Evolutionary conservation across 2,888 invertebrate genomes (phyloP), one percentile per base, ranked within the genome.

Genomic region (Seira musarum): DNA sequence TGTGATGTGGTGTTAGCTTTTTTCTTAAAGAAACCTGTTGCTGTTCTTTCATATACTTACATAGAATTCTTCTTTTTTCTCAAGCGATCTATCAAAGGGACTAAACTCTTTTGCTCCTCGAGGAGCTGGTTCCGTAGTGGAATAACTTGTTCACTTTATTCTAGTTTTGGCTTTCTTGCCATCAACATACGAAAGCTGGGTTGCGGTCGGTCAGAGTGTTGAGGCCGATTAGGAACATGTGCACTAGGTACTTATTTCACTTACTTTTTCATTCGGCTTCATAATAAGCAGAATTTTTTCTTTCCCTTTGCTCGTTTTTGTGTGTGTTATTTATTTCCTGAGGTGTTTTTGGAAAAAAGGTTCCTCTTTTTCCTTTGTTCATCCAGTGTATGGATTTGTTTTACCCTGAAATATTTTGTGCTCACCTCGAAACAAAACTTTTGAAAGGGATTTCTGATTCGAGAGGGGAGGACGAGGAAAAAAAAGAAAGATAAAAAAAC

Each of bases 161-260:
- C 80, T 80, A 80, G 80, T 80, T 80, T 75, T 71, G 80, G 80
- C 80, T 75, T 66, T 80, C 71, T 67, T 80, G 80, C 80, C 80
- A 76, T 70, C 75, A 65, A 75, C 71, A 80, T 70, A 74, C 24
- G 64, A 53, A 65, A 57, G n/a, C n/a, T 64, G 30, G 30, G 75
- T 80, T 80, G 80, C 80, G 80, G 74, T 46, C 80, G 80, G 53
- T 60, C 40, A 49, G 53, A 53, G 68, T 8, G 13, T 67, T 67
- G 66, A 67, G 66, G 46, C 66, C 66, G 66, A 15, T 67, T 66
- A 68, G 57, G 15, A 61, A 35, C 67, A 40, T 67, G 30, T 60
- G 60, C 21, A 60, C 3, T 60, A 60, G 60, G 60, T 60, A 60
- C 15, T 10, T 57, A n/a, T 17, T 40, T 53, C 53, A 49, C 60